Evolutionary conservation across 1,140 invertebrate genomes (phyloP), one percentile per base, ranked within the genome.

Genomic region (Brachionus angularis): DNA sequence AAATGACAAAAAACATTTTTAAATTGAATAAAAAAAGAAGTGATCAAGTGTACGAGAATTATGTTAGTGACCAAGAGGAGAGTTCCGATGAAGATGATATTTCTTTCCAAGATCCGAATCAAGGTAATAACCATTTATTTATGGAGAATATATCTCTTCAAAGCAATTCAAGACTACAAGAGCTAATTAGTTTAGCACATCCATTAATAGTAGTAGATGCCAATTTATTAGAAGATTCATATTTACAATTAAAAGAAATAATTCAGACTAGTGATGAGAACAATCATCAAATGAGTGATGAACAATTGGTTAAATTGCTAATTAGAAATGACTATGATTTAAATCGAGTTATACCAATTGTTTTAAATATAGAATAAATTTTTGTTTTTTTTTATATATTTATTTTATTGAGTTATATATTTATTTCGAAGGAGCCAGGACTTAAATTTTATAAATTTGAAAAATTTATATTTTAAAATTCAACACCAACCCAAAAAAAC

Each of bases 161-260:
- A 42, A 23, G 18, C 1, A 23, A 18, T 21, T 39, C 23, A 12
- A 16, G 53, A 3, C 7, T 36, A 16, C 14, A 58, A 23, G 33
- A 58, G 12, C 23, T 58, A 23, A 58, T 58, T 39, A 36, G 33
- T 31, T 67, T 47, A 12, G 62, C 62, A 16, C 62, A 67, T 67
- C 62, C 62, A 10, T 36, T 67, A 36, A 67, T 67, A 5, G 62
- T 67, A 18, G 62, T 46, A 3, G 62, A 67, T 50, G n/a, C 62
- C 36, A 27, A 12, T 31, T 46, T 67, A n/a, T 33, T 67, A 18
- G 47, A 47, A 25, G 31, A 33, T 14, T 4, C 42, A 47, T 67
- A 47, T 50, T 5, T 18, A 25, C 42, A 67, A 36, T 34, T 67
- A 16, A 67, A 67, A 34, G 62, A 67, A 50, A 67, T 67, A 10